A percentile compares a stretch with the other conserved stretches of the same genome.
phyloP scores from a whole-genome alignment of 2,113 vertebrate species.

The Gymnorhina tibicen region DNA sequence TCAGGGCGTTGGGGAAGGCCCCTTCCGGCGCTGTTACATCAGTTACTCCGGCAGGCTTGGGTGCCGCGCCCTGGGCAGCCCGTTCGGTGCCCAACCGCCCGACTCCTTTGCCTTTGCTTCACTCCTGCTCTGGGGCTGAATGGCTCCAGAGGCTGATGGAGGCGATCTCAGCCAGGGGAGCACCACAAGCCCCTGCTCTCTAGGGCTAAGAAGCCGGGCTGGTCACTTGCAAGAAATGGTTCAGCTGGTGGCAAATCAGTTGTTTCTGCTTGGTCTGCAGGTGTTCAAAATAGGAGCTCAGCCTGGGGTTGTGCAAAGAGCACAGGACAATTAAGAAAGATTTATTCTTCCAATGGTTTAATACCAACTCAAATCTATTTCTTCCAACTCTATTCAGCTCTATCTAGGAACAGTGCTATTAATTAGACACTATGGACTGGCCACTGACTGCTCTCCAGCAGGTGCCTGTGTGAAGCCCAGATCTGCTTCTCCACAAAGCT shows the following conservation, averaged over 20 bases:
- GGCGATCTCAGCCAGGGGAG: not conserved
- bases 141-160: not conserved
- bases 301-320: not conserved
- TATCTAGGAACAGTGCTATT: rapidly evolving
- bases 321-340: not conserved
- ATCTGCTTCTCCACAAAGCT: not conserved
- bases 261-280: not conserved
- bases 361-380: not conserved
- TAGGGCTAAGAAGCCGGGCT: not conserved
- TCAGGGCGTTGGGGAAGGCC: not conserved
- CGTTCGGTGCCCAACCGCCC: not conserved
- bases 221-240: not conserved
- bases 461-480: not conserved
- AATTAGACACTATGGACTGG: not conserved
- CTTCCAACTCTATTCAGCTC: not conserved
- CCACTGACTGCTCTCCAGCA: not conserved
- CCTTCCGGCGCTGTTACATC: not conserved
- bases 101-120: too few relatives aligned
- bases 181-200: rapidly evolving
- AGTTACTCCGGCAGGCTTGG: not conserved
- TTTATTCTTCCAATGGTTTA: not conserved
- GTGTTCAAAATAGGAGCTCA: not conserved
- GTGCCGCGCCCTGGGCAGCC: not conserved
- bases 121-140: not conserved
- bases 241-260: not conserved